Percentiles rank a stretch among this genome's conserved stretches.
Conservation (phyloP, 2,888 invertebrate species). For the Vanessa cardui region DNA sequence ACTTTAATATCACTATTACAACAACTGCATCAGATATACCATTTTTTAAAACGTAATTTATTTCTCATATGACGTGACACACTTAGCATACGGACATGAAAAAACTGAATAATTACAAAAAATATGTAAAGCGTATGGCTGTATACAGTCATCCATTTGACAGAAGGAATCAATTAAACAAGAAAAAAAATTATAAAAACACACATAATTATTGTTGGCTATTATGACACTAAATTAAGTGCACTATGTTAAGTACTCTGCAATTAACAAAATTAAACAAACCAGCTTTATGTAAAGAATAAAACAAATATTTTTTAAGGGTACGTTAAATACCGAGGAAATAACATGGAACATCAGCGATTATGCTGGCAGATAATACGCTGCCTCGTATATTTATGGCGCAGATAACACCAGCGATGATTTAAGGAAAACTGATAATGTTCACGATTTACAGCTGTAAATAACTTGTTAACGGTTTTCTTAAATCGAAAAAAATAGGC, state of each 20-base stretch:
- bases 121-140: too few relatives aligned
- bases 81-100: too few relatives aligned
- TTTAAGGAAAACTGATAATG: conserved; percentile 75
- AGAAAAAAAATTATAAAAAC: too few relatives aligned
- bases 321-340: conserved; percentile 70
- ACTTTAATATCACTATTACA: too few relatives aligned
- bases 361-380: conserved; percentile 71
- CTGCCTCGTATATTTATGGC: conserved; percentile 66
- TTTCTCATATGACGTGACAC: too few relatives aligned
- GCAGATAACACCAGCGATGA: conserved; percentile 73
- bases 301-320: conserved; percentile 54
- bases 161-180: too few relatives aligned
- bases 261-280: conserved; percentile 26
- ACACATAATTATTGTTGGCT: too few relatives aligned
- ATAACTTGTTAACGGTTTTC: conserved; percentile 55
- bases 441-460: conserved; percentile 66
- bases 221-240: not conserved
- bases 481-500: conserved; percentile 20
- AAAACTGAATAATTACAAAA: too few relatives aligned
- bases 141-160: too few relatives aligned
- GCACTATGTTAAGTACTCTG: conserved; percentile 15
- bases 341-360: conserved; percentile 73
- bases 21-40: too few relatives aligned
- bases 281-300: conserved; percentile 31
- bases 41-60: too few relatives aligned